Percentiles rank a stretch among this genome's conserved stretches.
Conservation (phyloP, 2,888 invertebrate species). For the Ecliptopera silaceata region DNA sequence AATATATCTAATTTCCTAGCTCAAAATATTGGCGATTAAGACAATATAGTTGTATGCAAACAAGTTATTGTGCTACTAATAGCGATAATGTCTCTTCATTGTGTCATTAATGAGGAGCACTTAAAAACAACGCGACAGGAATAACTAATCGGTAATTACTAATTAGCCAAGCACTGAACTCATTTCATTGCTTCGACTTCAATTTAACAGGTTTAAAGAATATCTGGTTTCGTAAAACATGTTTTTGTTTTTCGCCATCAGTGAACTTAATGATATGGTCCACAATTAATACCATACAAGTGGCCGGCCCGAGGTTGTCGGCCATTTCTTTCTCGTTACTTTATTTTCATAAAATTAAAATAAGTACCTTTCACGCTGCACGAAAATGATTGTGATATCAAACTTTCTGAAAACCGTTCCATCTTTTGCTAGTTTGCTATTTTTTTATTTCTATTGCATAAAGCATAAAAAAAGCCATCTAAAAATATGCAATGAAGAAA, state of each 20-base stretch:
- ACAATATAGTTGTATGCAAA: slow-evolving; percentile 37
- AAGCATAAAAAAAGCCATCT: too few species aligned
- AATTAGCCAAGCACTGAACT: slow-evolving; percentile 47
- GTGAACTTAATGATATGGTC: slow-evolving; percentile 7
- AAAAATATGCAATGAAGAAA: not conserved
- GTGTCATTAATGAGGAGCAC: slow-evolving; percentile 50
- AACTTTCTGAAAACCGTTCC: too few species aligned
- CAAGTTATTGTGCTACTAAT: slow-evolving; percentile 45
- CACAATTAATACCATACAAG: slow-evolving; percentile 15
- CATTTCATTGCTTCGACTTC: slow-evolving; percentile 15
- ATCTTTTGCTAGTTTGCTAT: too few species aligned
- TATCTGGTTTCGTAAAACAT: slow-evolving; percentile 14
- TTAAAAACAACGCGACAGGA: slow-evolving; percentile 46
- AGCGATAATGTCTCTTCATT: slow-evolving; percentile 43
- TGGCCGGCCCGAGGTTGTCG: not conserved
- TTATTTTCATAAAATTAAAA: not conserved
- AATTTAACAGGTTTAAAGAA: slow-evolving; percentile 9
- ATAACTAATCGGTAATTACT: slow-evolving; percentile 49
- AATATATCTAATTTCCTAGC: not conserved
- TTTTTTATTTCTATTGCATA: too few species aligned
- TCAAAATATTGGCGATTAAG: slow-evolving; percentile 1
- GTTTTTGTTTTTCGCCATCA: slow-evolving; percentile 13
- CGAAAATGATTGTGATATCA: too few species aligned
- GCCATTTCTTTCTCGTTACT: slow-evolving; percentile 1
- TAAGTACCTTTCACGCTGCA: not conserved